Base-by-base conservation (phyloP, 2,888 invertebrate species). In the Ochlodes sylvanus region DNA sequence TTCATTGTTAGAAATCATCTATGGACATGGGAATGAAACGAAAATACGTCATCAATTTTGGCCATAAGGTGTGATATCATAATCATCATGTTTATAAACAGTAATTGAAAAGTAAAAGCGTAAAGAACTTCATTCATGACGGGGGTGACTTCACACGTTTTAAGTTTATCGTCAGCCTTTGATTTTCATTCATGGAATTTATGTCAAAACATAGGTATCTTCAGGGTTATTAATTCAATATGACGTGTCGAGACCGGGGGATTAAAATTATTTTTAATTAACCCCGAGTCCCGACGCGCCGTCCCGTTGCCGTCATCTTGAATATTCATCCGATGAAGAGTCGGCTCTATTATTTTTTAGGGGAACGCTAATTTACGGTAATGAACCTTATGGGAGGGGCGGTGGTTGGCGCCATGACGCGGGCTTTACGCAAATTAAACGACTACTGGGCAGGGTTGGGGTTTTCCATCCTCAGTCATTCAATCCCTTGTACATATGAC, bases 231-330 rank as follows among this genome's bases (percentile, higher is more conserved):
- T 80, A 81, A 83, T 84, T 82, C 73, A 82, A 80, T 77, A 73
- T 76, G n/a, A 76, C 71, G 69, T 69, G 68, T 69, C 72, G 68
- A 69, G 75, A 76, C 75, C 74, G 71, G 75, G 77, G 79, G 77
- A 80, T 84, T 78, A 80, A 85, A 83, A 88, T 89, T 85, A 88
- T 86, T 87, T 88, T 87, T 88, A 89, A 89, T 89, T 84, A 86
- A 80, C 71, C 79, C 79, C 78, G 71, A 86, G 80, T 71, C 79
- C 79, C 78, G 71, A 19, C 47, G 64, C 76, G 79, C 75, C 76
- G 75, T 72, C 72, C 72, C 69, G 75, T 71, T 69, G 69, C 71
- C 74, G 77, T 80, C 79, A 79, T 79, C 80, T 85, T 87, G 86
- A 89, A 89, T 88, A 88, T 90, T 90, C 86, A 86, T 86, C 76